These are phyloP conservation scores for Dasyprocta punctata DNA, from an alignment of 2,113 vertebrate species.

Conservation along the genomic window DNA sequence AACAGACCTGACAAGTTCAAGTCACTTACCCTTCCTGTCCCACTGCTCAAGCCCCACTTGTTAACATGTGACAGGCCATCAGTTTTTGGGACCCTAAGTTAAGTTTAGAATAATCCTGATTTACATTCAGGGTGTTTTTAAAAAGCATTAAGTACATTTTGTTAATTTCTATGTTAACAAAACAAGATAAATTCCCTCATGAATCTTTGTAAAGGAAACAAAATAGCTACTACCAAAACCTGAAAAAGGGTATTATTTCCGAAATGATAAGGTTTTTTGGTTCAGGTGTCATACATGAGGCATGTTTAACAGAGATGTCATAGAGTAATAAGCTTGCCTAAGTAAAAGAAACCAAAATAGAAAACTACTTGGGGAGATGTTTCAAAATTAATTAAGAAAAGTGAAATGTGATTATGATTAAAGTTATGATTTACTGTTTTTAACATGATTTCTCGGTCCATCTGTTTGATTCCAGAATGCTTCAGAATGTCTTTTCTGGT, in stretches of 20 bases:
- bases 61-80: not conserved
- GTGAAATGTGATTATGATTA: constrained; percentile 69
- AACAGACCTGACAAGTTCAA: not conserved
- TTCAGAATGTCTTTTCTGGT: constrained; percentile 75
- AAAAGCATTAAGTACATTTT: constrained; percentile 25
- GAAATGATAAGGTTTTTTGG: constrained; percentile 8
- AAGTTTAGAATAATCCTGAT: not conserved
- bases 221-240: constrained; percentile 14
- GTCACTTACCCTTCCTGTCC: not conserved
- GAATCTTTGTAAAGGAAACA: constrained; percentile 10
- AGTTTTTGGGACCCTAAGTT: not conserved
- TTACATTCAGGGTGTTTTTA: not conserved
- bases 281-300: not conserved
- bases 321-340: constrained; percentile 54
- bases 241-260: constrained; percentile 35
- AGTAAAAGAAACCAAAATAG: constrained; percentile 64
- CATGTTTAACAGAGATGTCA: constrained; percentile 34
- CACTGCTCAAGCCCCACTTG: not conserved
- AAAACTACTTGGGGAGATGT: constrained; percentile 56
- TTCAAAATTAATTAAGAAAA: constrained; percentile 67
- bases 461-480: constrained; percentile 76
- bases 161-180: constrained; percentile 39
- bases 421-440: constrained; percentile 76
- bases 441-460: constrained; percentile 73
- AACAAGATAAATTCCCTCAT: constrained; percentile 1